Base-by-base conservation (phyloP, 2,113 vertebrate genomes). In the Nycticebus coucang region DNA sequence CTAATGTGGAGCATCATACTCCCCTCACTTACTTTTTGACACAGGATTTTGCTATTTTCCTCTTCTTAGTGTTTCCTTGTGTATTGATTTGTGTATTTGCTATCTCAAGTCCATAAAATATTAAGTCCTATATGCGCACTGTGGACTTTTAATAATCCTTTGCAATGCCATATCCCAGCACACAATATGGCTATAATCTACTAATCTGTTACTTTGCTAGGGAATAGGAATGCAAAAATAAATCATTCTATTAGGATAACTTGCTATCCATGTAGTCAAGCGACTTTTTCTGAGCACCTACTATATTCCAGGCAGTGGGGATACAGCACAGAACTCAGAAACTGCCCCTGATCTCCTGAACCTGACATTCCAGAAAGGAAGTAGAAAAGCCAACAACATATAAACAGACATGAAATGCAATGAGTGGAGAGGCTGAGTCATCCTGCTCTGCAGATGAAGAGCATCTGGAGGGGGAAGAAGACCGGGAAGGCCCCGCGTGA, bases 281-380 rank as follows among this genome's bases (percentile, higher is more conserved):
- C 55, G 37, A 45, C 74, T 91, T 72, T 78, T 91, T 68, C 72
- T 26, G 15, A 83, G 7, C 69, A 21, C 18, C 7, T 71, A 80
- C 22, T 78, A 7, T 50, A 59, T 55, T 79, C 21, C 11, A 81
- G 82, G 18, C 22, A 35, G 18, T 50, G 55, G 30, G 35, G 30
- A 28, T 35, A 68, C 17, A 18, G 33, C 45, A 77, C 59, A 94
- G n/a, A 89, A 33, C 22, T 83, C 18, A 60, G 41, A 91, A 86
- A 84, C 50, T 68, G 11, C 11, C 41, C 30, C 24, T 55, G 33
- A 68, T 26, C 8, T 85, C 41, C n/a, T 93, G 26, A 96, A 55
- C 62, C 80, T 85, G 66, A 74, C n/a, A 72, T 84, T 91, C 64
- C 37, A 84, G 83, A 89, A 93, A 71, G n/a, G 18, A 87, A 86